These are phyloP conservation scores for Karalla daura DNA, from an alignment of 2,797 vertebrate species.

Conservation along the genomic window DNA sequence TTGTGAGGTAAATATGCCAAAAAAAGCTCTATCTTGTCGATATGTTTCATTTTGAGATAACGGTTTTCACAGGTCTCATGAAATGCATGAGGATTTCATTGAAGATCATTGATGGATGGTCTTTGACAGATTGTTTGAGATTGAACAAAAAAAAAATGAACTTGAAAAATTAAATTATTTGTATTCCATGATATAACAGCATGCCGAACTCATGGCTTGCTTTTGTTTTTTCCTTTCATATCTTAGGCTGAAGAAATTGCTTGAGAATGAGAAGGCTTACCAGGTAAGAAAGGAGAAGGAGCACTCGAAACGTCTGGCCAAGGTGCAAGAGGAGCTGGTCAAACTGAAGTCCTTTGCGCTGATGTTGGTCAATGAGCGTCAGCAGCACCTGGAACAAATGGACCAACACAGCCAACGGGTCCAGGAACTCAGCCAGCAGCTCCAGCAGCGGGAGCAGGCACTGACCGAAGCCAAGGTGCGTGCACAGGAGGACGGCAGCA, in stretches of 20 bases:
- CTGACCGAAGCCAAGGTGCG: conserved; percentile 84
- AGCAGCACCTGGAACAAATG: conserved; percentile 96
- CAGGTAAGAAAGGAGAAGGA: conserved; percentile 95
- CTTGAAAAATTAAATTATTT: background rate
- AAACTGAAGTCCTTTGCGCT: conserved; percentile 97
- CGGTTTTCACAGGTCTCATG: background rate
- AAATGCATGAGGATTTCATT: background rate
- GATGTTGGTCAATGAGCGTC: conserved; percentile 98
- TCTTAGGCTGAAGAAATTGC: conserved; percentile 92
- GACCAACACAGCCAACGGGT: conserved; percentile 93
- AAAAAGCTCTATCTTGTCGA: background rate
- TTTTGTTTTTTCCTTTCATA: conserved; percentile 8
- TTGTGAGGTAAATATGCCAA: background rate
- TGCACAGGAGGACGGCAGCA: conserved; percentile 90
- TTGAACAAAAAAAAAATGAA: too few relatives aligned
- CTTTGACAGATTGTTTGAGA: too few relatives aligned
- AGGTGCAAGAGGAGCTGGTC: conserved; percentile 93
- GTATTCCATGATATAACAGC: background rate
- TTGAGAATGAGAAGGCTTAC: conserved; percentile 96
- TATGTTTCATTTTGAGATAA: background rate
- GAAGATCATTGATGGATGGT: background rate
- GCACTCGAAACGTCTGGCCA: conserved; percentile 90
- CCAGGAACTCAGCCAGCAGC: conserved; percentile 91
- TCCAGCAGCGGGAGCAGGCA: conserved; percentile 91
- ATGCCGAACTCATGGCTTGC: conserved; percentile 2